A percentile compares a stretch with the other conserved stretches of the same genome.
Conservation (phyloP, 2,113 vertebrate species). For the Odontophorus gujanensis region DNA sequence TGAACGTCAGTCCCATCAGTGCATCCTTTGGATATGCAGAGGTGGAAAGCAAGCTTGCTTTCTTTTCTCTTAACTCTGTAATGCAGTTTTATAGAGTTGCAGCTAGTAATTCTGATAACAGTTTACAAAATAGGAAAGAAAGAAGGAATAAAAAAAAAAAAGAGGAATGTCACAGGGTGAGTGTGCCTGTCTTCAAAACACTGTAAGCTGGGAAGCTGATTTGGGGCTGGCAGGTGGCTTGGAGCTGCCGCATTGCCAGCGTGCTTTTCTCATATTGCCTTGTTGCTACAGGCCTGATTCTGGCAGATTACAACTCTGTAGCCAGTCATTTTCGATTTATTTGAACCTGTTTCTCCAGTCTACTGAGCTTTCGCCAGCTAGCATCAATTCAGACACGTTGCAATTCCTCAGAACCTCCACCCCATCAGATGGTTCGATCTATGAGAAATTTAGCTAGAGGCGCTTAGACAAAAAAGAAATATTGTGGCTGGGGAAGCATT, state of each 20-base stretch:
- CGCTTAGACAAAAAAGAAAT: slow-evolving; percentile 88
- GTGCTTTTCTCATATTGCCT: slow-evolving; percentile 75
- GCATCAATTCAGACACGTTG: slow-evolving; percentile 83
- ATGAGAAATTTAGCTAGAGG: slow-evolving; percentile 86
- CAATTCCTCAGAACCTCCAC: slow-evolving; percentile 83
- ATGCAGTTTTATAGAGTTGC: not conserved
- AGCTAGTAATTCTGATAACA: not conserved
- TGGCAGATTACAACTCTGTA: slow-evolving; percentile 88
- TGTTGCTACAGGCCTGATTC: slow-evolving; percentile 82
- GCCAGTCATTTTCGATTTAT: slow-evolving; percentile 90
- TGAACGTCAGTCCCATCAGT: not conserved
- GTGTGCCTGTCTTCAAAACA: not conserved
- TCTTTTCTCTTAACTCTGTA: not conserved
- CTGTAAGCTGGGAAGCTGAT: not conserved
- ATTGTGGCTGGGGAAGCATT: slow-evolving; percentile 95
- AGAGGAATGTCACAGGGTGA: accelerated
- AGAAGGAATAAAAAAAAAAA: not conserved
- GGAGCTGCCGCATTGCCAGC: not conserved
- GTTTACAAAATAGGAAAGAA: not conserved
- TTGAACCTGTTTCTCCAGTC: slow-evolving; percentile 76
- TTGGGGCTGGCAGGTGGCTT: slow-evolving; percentile 20
- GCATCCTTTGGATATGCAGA: not conserved
- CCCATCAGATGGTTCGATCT: slow-evolving; percentile 85
- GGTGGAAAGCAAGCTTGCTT: not conserved
- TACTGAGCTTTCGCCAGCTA: slow-evolving; percentile 76